phyloP scores from a whole-genome alignment of 2,888 invertebrate genomes.

The Tethea ocularis region DNA sequence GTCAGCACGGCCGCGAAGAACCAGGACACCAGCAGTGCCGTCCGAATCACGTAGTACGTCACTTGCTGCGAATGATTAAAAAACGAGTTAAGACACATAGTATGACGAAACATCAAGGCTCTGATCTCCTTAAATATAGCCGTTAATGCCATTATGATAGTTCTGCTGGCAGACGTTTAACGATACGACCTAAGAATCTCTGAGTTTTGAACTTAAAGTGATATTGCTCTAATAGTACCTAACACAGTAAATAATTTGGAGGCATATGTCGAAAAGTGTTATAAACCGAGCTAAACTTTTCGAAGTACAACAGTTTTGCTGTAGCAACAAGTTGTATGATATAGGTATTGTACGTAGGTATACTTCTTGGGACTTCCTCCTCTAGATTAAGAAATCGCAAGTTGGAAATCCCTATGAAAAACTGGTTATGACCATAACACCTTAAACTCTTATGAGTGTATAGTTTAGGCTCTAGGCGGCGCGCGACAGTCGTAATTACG shows the following conservation, averaged over 20 bases:
- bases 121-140: no score
- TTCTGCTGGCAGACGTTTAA: no score
- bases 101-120: no score
- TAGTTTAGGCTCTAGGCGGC: background rate
- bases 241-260: background rate
- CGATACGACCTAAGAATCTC: no score
- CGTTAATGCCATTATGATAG: background rate
- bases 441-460: no score
- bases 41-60: slow-evolving; percentile 90
- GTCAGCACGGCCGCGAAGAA: slow-evolving; percentile 87
- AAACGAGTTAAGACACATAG: no score
- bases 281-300: no score
- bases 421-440: background rate
- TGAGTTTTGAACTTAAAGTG: no score
- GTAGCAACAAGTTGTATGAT: background rate
- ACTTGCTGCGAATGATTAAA: slow-evolving; percentile 86
- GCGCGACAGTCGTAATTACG: background rate
- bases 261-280: background rate
- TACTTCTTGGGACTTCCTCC: background rate
- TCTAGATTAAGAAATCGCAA: background rate
- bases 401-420: background rate
- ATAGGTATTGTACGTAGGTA: no score
- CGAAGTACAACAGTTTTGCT: no score
- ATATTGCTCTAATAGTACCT: no score
- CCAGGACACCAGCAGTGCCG: slow-evolving; percentile 88